Conservation (phyloP, 1,140 invertebrate species). For the Scylla paramamosain region DNA sequence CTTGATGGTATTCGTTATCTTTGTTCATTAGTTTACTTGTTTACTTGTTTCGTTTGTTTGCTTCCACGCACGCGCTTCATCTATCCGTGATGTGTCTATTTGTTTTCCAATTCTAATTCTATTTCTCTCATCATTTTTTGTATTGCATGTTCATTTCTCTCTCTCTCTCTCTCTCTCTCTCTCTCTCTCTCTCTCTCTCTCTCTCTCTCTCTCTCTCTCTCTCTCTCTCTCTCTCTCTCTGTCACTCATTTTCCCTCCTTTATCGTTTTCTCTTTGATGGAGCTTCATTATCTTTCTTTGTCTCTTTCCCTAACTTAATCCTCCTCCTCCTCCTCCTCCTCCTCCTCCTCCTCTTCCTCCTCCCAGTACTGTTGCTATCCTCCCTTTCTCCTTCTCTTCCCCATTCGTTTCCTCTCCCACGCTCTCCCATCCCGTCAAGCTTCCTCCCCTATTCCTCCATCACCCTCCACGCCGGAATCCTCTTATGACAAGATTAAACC, state of each 20-base stretch:
- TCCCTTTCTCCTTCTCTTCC: background rate
- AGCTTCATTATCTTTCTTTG: background rate
- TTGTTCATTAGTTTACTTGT: too few species aligned
- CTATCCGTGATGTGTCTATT: too few species aligned
- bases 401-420: background rate
- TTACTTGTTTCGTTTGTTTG: too few species aligned
- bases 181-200: conserved; percentile 37
- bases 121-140: conserved; percentile 11
- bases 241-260: background rate
- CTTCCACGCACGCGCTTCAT: too few species aligned
- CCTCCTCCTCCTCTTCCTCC: background rate
- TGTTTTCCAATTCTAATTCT: background rate
- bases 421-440: background rate
- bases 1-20: too few species aligned
- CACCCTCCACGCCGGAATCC: background rate
- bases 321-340: background rate
- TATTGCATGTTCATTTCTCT: conserved; percentile 24
- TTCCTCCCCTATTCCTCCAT: background rate
- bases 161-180: conserved; percentile 28
- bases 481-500: background rate
- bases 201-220: conserved; percentile 33
- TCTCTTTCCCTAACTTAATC: background rate
- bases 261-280: background rate
- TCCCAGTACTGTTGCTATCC: background rate
- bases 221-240: conserved; percentile 32